Base-by-base conservation (phyloP, 2,888 invertebrate genomes). In the Acronicta aceris region DNA sequence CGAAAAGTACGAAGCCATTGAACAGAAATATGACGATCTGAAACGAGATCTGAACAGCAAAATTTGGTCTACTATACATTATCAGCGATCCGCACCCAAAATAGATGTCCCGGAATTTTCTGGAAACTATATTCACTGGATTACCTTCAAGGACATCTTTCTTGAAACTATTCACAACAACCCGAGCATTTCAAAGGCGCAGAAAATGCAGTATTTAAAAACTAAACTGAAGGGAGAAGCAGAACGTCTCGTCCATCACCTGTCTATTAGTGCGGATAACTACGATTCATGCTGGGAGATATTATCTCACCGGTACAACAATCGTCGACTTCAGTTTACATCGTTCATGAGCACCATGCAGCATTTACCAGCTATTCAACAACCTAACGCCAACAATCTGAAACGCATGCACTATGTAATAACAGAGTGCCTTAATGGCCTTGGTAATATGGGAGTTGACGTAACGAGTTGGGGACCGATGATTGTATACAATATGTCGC, bases 241-340 rank as follows among this genome's bases (percentile, higher is more conserved):
- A 0, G 51, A 58, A n/a, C 42, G 41, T 8, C 25, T 58, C 1
- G 51, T 58, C 12, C 58, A 58, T 10, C 58, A 58, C 40, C 46
- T 51, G 0, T 25, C 25, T 1, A 45, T 51, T 8, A 51, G 45
- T 17, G 13, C 58, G 8, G 45, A 58, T 0, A 50, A 57, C 25
- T 57, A 57, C n/a, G 16, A 43, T 17, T 25, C 50, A 0, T 58
- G 58, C n/a, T 58, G 58, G 58, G 58, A 58, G 4, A 55, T 51
- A 10, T n/a, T 49, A 13, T 57, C 42, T 51, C 69, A 65, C 21
- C 54, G 47, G 30, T 64, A 61, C 42, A 50, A 46, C 40, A 64
- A 58, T 42, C 65, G 51, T 6, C 41, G 48, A 0, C 40, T 59
- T 9, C 59, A 50, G 10, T 59, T 56, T 15, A 59, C 55, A 1